Evolutionary conservation across 2,113 vertebrate genomes (phyloP).

Genomic region (Forbesichthys papilliferus): DNA sequence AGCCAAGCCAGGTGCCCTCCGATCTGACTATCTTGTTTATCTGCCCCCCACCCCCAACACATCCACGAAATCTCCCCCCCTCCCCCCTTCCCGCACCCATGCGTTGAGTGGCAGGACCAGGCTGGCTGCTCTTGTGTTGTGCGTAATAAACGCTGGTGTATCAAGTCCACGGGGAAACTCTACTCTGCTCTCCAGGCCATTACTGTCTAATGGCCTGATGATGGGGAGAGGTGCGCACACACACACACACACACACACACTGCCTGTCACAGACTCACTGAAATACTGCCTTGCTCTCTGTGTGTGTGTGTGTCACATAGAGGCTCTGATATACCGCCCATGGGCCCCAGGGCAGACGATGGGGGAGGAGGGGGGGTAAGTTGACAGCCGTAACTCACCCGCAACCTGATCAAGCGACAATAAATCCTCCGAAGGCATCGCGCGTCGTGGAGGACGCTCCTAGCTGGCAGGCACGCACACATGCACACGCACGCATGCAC

Average conservation of each 20-base stretch:
- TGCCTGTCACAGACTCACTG: constrained; percentile 72
- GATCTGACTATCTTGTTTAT: not conserved
- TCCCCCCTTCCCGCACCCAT: constrained; percentile 42
- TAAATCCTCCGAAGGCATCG: constrained; percentile 75
- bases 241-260: constrained; percentile 63
- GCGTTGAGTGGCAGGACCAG: constrained; percentile 75
- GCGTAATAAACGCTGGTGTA: constrained; percentile 79
- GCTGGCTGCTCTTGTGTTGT: constrained; percentile 74
- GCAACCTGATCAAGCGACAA: constrained; percentile 78
- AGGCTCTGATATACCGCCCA: constrained; percentile 63
- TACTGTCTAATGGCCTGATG: constrained; percentile 81
- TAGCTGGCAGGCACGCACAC: constrained; percentile 15
- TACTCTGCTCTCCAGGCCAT: constrained; percentile 75
- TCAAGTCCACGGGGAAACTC: constrained; percentile 79
- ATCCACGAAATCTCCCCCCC: constrained; percentile 28
- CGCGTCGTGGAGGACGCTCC: constrained; percentile 54
- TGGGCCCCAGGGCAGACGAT: constrained; percentile 45
- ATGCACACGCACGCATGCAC: constrained; percentile 32
- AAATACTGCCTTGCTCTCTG: constrained; percentile 61
- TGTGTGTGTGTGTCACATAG: constrained; percentile 52
- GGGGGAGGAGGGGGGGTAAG: constrained; percentile 39
- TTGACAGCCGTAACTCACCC: constrained; percentile 74
- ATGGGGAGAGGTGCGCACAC: constrained; percentile 58
- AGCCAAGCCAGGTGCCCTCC: no score
- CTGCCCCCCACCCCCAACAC: not conserved